Evolutionary conservation across 2,888 invertebrate species (phyloP).

Genomic region (Caenorhabditis zanzibari): DNA sequence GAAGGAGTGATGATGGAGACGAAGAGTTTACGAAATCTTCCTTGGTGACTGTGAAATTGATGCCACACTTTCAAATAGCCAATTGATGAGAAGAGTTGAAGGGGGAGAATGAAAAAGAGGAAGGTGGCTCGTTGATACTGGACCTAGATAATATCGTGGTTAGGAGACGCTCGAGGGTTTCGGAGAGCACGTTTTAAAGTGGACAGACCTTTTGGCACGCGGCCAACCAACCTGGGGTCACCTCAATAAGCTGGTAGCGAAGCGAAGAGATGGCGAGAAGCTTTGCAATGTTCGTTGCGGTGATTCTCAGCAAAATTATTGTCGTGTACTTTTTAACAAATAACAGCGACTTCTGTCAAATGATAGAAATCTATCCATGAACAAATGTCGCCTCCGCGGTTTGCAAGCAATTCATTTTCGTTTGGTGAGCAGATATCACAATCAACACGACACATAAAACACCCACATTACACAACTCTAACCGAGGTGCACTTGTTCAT

Average conservation of each 20-base stretch:
- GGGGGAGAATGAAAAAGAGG: conserved; percentile 7
- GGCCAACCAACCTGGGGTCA: conserved; percentile 56
- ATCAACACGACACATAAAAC: conserved; percentile 62
- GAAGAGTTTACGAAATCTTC: conserved; percentile 56
- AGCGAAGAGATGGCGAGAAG: neutral
- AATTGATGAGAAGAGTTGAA: conserved; percentile 36
- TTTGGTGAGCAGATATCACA: conserved; percentile 61
- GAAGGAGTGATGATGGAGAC: conserved; percentile 36
- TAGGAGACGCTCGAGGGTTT: conserved; percentile 23
- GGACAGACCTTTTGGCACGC: conserved; percentile 53
- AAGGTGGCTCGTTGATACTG: conserved; percentile 45
- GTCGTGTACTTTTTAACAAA: neutral
- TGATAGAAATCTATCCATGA: conserved; percentile 5
- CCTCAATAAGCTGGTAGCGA: conserved; percentile 43
- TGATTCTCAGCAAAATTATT: neutral
- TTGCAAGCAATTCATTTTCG: conserved; percentile 63
- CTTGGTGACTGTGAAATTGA: conserved; percentile 59
- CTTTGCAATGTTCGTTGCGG: conserved; percentile 1
- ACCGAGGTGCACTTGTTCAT: conserved; percentile 56
- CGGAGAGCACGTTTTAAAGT: conserved; percentile 47
- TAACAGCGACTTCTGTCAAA: neutral
- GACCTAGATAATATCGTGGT: conserved; percentile 53
- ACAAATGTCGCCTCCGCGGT: conserved; percentile 48
- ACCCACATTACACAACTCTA: conserved; percentile 56
- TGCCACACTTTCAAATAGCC: conserved; percentile 45